Evolutionary conservation across 2,888 invertebrate genomes (phyloP).

Genomic region (Octonoba sinensis): DNA sequence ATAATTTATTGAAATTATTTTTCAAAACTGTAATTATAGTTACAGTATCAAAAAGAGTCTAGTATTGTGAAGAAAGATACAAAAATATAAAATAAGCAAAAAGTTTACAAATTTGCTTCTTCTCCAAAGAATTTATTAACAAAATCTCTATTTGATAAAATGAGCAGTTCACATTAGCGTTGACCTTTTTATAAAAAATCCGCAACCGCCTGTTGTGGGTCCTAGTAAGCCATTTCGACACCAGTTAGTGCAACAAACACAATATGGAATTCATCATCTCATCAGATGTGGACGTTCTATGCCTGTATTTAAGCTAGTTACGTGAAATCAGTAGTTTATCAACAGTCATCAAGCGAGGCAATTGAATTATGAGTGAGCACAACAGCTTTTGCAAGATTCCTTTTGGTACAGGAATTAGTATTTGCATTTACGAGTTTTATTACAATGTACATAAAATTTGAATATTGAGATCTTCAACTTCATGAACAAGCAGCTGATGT

Average conservation of each 20-base stretch:
- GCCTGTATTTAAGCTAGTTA: not conserved
- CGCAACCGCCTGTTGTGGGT: not conserved
- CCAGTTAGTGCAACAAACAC: not conserved
- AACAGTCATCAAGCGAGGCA: not conserved
- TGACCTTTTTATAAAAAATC: too few relatives aligned
- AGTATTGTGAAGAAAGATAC: conserved; percentile 9
- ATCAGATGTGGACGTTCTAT: not conserved
- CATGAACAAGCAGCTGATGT: not conserved
- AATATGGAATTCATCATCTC: not conserved
- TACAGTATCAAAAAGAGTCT: conserved; percentile 9
- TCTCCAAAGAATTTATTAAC: not conserved
- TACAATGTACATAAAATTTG: not conserved
- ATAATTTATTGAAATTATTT: conserved; percentile 9
- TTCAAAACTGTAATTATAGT: not conserved
- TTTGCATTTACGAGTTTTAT: not conserved
- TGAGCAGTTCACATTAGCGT: not conserved
- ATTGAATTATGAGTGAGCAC: conserved; percentile 3
- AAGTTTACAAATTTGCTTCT: conserved; percentile 3
- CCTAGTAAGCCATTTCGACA: conserved; percentile 1
- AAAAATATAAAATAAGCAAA: conserved; percentile 3
- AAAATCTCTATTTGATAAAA: conserved; percentile 2
- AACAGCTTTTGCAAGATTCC: conserved; percentile 5
- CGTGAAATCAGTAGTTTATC: not conserved
- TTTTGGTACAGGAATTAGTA: not conserved
- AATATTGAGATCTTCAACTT: conserved; percentile 6